Conservation (phyloP, 2,797 vertebrate genomes). For the Hippopotamyrus pictus region DNA sequence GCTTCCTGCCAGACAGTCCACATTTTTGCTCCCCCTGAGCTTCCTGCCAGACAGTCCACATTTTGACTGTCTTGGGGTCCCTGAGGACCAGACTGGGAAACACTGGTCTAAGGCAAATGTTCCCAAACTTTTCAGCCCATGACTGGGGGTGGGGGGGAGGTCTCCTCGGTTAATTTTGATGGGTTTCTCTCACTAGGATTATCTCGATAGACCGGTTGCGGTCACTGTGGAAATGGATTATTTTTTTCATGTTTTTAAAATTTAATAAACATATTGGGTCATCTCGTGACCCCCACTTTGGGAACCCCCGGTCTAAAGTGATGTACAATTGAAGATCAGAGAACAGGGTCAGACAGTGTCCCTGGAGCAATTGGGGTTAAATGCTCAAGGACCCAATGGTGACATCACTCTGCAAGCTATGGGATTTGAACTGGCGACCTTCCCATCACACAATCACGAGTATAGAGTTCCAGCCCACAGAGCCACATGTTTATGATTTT, state of each 20-base stretch:
- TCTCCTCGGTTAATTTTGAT: not conserved
- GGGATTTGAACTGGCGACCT: not conserved
- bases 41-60: not conserved
- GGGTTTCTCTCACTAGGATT: not conserved
- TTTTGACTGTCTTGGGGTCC: not conserved
- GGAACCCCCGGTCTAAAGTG: not conserved
- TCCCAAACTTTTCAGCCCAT: not conserved
- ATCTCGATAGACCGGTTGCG: not conserved
- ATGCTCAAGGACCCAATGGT: not conserved
- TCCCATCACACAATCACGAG: not conserved
- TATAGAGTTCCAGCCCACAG: not conserved
- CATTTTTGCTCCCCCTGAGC: not conserved
- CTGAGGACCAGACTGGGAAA: not conserved
- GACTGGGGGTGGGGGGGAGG: not conserved
- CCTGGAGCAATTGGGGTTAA: not conserved
- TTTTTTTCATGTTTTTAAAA: not conserved
- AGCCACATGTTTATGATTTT: not conserved
- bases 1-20: not conserved
- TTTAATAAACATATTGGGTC: not conserved
- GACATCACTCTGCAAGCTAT: not conserved
- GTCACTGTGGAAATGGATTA: not conserved
- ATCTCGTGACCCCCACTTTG: not conserved
- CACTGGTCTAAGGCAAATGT: not conserved
- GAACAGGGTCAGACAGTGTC: not conserved
- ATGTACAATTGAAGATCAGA: not conserved